Evolutionary conservation across 2,113 vertebrate species (phyloP).

Genomic region (Atractosteus spatula): DNA sequence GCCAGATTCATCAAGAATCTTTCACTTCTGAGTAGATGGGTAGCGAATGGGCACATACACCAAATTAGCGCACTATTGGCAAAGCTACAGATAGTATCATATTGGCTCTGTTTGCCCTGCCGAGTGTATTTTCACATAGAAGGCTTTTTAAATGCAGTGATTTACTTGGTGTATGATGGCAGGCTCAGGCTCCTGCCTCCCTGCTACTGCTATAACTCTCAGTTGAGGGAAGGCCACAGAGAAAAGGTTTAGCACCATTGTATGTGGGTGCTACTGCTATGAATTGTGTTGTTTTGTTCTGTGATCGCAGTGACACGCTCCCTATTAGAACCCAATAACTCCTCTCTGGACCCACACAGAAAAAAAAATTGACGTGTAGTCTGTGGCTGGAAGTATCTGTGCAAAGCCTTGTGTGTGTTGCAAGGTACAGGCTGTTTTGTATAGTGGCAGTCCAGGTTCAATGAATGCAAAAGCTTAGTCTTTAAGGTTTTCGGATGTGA

Average conservation of each 20-base stretch:
- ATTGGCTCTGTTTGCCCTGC: background rate
- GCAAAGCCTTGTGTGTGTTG: background rate
- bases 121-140: slow-evolving; percentile 15
- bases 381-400: background rate
- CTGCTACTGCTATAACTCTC: slow-evolving; percentile 21
- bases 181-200: slow-evolving; percentile 17
- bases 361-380: background rate
- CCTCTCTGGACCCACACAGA: background rate
- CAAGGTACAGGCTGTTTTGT: background rate
- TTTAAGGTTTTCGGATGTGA: too few relatives aligned
- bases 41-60: too few relatives aligned
- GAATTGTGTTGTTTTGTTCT: slow-evolving; percentile 13
- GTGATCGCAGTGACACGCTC: slow-evolving; percentile 1
- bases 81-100: too few relatives aligned
- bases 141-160: slow-evolving; percentile 19
- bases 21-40: too few relatives aligned
- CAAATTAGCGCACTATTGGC: too few relatives aligned
- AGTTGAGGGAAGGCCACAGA: slow-evolving; percentile 5
- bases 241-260: background rate
- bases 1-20: too few relatives aligned
- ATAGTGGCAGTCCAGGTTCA: too few relatives aligned
- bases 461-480: too few relatives aligned
- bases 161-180: slow-evolving; percentile 24
- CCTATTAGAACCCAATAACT: background rate
- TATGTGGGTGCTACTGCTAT: slow-evolving; percentile 7